Percentiles rank a stretch among this genome's conserved stretches.
Conservation (phyloP, 2,113 vertebrate species). For the Tinamus guttatus region DNA sequence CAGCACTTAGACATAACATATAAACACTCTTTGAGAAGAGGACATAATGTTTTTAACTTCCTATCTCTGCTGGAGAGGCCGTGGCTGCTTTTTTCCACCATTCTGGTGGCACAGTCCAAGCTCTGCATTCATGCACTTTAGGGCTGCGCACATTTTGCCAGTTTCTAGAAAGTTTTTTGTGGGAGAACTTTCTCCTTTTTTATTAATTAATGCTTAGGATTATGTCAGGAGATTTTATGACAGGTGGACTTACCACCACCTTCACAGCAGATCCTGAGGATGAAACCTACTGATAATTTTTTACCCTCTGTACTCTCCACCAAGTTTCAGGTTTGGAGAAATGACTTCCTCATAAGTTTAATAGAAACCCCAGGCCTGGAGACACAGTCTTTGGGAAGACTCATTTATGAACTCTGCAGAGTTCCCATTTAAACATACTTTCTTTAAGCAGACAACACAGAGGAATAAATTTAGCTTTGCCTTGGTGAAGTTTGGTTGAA, state of each 20-base stretch:
- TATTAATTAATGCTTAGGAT: background rate
- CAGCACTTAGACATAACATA: background rate
- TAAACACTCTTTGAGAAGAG: background rate
- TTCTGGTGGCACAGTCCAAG: rapidly evolving
- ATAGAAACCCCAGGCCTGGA: background rate
- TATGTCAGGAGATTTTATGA: background rate
- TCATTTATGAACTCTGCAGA: background rate
- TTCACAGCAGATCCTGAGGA: background rate
- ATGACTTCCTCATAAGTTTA: background rate
- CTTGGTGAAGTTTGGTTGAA: background rate
- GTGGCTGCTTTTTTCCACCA: background rate
- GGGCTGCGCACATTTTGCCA: background rate
- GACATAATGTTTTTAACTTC: background rate
- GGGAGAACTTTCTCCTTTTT: background rate
- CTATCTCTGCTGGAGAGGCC: background rate
- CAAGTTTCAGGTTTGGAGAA: background rate
- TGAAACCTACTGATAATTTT: background rate
- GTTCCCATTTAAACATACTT: background rate
- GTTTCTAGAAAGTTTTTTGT: background rate
- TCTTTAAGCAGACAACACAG: background rate
- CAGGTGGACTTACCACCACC: background rate
- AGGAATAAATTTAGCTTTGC: background rate
- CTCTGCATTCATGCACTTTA: background rate
- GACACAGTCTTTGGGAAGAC: background rate
- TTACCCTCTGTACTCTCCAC: background rate